These are phyloP conservation scores for Hypotaenidia okinawae DNA, from an alignment of 2,797 vertebrate species.

Conservation along the genomic window DNA sequence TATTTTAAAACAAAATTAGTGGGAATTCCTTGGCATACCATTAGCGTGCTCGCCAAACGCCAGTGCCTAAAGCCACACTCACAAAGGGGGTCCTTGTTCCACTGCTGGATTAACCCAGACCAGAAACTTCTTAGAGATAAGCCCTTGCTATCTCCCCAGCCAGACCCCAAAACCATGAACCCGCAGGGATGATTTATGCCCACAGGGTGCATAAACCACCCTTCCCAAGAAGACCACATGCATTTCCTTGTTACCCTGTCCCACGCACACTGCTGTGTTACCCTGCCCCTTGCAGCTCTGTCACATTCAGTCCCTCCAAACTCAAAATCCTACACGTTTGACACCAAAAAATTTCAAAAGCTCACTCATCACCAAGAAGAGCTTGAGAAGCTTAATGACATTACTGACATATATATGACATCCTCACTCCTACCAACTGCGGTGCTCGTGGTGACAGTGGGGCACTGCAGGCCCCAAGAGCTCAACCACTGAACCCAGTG, in stretches of 20 bases:
- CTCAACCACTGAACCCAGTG: background rate
- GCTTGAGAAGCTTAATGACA: background rate
- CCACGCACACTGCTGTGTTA: background rate
- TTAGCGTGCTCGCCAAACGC: background rate
- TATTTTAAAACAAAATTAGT: background rate
- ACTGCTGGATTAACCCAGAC: background rate
- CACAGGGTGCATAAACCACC: accelerated
- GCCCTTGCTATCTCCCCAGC: background rate
- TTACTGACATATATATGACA: accelerated
- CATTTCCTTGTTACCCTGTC: background rate
- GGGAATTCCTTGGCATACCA: background rate
- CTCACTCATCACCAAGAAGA: background rate
- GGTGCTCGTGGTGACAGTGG: background rate
- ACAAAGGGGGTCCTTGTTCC: background rate
- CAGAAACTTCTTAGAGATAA: background rate
- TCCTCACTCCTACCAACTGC: background rate
- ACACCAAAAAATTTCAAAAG: background rate
- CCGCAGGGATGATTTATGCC: background rate
- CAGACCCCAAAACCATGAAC: background rate
- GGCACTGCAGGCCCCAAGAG: background rate
- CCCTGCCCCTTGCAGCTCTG: background rate
- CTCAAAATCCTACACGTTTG: background rate
- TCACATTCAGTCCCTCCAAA: background rate
- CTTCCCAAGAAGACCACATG: background rate
- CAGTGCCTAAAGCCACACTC: background rate